Evolutionary conservation across 2,113 vertebrate genomes (phyloP).

Genomic region (Phoxinus phoxinus): DNA sequence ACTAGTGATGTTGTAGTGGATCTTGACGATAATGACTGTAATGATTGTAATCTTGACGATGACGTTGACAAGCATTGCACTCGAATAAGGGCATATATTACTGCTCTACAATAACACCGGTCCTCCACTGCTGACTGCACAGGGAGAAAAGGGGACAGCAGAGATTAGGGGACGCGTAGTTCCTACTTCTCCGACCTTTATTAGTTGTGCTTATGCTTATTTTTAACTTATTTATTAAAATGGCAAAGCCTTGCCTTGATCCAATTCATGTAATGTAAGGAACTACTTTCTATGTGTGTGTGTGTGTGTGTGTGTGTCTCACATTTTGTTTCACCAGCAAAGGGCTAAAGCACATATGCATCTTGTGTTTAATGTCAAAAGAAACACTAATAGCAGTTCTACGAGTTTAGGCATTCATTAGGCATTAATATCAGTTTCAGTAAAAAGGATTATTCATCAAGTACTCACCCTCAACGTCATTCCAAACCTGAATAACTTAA

Average conservation of each 20-base stretch:
- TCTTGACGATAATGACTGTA: slow-evolving; percentile 21
- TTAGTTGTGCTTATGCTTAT: slow-evolving; percentile 46
- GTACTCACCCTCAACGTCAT: background rate
- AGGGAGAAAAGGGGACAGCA: slow-evolving; percentile 15
- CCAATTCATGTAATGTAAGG: slow-evolving; percentile 36
- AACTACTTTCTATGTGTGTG: slow-evolving; percentile 46
- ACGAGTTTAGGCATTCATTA: background rate
- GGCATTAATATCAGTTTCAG: background rate
- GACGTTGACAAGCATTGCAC: slow-evolving; percentile 56
- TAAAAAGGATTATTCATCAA: background rate
- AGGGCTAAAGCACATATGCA: slow-evolving; percentile 75
- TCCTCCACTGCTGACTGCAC: slow-evolving; percentile 50
- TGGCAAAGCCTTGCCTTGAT: slow-evolving; percentile 26
- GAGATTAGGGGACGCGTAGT: slow-evolving; percentile 8
- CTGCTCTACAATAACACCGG: slow-evolving; percentile 52
- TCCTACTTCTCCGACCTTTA: slow-evolving; percentile 15
- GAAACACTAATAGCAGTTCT: slow-evolving; percentile 1
- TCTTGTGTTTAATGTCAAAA: slow-evolving; percentile 48
- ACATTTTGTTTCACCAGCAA: slow-evolving; percentile 61
- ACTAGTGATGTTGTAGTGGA: slow-evolving; percentile 14
- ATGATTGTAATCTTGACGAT: slow-evolving; percentile 30
- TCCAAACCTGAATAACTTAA: background rate
- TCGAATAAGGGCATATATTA: slow-evolving; percentile 36
- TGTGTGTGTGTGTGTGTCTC: slow-evolving; percentile 13
- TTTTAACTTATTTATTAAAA: slow-evolving; percentile 55